Evolutionary conservation across 1,140 invertebrate genomes (phyloP), one percentile per base, ranked within the genome.

Genomic region (Gryllus bimaculatus): DNA sequence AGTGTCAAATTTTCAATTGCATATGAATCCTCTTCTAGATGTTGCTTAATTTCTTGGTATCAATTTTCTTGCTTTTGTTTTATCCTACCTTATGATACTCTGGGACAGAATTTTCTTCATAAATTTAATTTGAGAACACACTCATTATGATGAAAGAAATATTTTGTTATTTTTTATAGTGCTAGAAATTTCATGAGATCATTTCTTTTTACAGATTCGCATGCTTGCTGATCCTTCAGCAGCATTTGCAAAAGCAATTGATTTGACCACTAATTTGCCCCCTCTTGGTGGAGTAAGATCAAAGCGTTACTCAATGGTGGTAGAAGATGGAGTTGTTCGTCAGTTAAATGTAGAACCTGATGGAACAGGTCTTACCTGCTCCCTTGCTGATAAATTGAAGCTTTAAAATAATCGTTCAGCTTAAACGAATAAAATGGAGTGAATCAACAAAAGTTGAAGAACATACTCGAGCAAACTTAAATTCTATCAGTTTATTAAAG

Each of bases 151-250:
- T 39, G 26, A 39, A 39, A 39, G 26, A 39, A 2, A 39, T 39
- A 39, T 39, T 39, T 39, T 39, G 26, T 39, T 39, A 1, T 39
- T 39, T 18, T 2, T 6, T 18, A 6, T 18, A 73, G 15, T 73
- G 73, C 73, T 73, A 20, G 2, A 39, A 39, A 39, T 39, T 39
- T 39, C 26, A 39, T 2, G 26, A 39, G 26, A 39, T 66, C 10
- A 47, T 77, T 75, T 78, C 74, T 21, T 20, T 48, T 78, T 79
- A 74, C 76, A 88, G 86, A 84, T 91, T 26, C 85, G 86, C 73
- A 89, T 91, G 87, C 83, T 91, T 47, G 89, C 90, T 74, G 90
- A 91, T 82, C 85, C 89, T 3, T 81, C 81, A 47, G 89, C 84
- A 15, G 84, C 84, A 26, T 90, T 90, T 79, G 89, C 89, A 3